Percentiles rank a stretch among this genome's conserved stretches.
Evolutionary conservation across 2,888 invertebrate genomes (phyloP).

Genomic region (Byasa hedistus): DNA sequence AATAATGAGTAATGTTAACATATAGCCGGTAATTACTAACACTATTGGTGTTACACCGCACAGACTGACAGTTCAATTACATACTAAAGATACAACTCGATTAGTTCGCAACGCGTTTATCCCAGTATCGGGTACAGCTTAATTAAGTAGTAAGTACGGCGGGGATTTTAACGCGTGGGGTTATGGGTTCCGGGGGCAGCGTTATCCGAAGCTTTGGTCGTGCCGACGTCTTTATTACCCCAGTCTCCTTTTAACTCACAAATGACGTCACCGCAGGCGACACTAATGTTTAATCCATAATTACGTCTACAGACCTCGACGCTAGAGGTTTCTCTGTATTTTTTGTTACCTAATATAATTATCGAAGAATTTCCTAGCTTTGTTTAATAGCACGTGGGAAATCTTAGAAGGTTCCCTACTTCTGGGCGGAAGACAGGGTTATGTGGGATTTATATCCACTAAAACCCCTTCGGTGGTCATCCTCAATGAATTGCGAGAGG

Average conservation of each 20-base stretch:
- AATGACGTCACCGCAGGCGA: slow-evolving; percentile 4
- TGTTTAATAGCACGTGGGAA: no score
- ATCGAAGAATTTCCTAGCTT: no score
- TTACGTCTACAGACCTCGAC: background rate
- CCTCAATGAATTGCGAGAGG: no score
- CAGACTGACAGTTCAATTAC: slow-evolving; percentile 25
- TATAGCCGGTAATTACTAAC: slow-evolving; percentile 13
- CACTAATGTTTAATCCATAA: background rate
- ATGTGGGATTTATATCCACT: no score
- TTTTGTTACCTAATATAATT: background rate
- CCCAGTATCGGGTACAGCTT: slow-evolving; percentile 9
- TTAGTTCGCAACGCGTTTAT: slow-evolving; percentile 14
- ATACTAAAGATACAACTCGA: slow-evolving; percentile 18
- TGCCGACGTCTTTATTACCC: slow-evolving; percentile 66
- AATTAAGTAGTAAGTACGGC: slow-evolving; percentile 16
- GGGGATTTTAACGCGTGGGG: slow-evolving; percentile 18
- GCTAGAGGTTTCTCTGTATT: background rate
- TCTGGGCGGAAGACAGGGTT: no score
- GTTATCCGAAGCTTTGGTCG: slow-evolving; percentile 35
- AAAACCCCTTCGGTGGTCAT: no score
- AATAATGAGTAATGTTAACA: slow-evolving; percentile 14
- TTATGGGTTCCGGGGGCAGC: slow-evolving; percentile 8
- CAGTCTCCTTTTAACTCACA: slow-evolving; percentile 20
- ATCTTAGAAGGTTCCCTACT: no score
- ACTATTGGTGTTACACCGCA: slow-evolving; percentile 16